Base-by-base conservation (phyloP, 1,140 invertebrate species). In the Anastatus disparis region DNA sequence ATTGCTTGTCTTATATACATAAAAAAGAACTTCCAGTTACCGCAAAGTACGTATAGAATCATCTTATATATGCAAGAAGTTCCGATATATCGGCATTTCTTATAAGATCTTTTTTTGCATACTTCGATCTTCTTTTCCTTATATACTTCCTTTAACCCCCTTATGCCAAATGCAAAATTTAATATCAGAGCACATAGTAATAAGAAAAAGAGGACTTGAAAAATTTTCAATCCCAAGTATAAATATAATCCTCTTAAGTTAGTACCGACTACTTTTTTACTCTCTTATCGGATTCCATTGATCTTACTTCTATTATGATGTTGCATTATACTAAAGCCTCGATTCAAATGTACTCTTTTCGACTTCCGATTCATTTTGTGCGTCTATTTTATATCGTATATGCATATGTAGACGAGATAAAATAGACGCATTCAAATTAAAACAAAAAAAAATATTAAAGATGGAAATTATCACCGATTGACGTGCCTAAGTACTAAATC, bases 401-500 rank as follows among this genome's bases (percentile, higher is more conserved):
- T 35, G 10, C 31, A 48, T 17, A 48, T 20, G 9, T 17, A n/a
- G 4, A 48, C 13, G 15, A 4, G 22, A 13, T 4, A 20, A 20
- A 3, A 27, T 1, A 27, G 2, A 27, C 22, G 17, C 31, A 9
- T n/a, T n/a, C n/a, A n/a, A n/a, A n/a, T n/a, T n/a, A n/a, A n/a
- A n/a, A 42, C 13, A 13, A 15, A 35, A 55, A 55, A 29, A 55
- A 52, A 20, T 13, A 7, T 20, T 46, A n/a, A n/a, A 26, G 46
- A 8, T 59, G 15, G n/a, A 44, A 66, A 31, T 38, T 68, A 59
- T 59, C 55, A 24, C 17, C 29, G 55, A 61, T 61, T 69, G 26
- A 61, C 31, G 40, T 22, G 22, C 2, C n/a, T n/a, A n/a, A n/a
- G n/a, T n/a, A n/a, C n/a, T 9, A 20, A 44, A 61, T 69, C n/a